A percentile compares a stretch with the other conserved stretches of the same genome.
phyloP scores from a whole-genome alignment of 2,888 invertebrate genomes.

The Cerastoderma edule region DNA sequence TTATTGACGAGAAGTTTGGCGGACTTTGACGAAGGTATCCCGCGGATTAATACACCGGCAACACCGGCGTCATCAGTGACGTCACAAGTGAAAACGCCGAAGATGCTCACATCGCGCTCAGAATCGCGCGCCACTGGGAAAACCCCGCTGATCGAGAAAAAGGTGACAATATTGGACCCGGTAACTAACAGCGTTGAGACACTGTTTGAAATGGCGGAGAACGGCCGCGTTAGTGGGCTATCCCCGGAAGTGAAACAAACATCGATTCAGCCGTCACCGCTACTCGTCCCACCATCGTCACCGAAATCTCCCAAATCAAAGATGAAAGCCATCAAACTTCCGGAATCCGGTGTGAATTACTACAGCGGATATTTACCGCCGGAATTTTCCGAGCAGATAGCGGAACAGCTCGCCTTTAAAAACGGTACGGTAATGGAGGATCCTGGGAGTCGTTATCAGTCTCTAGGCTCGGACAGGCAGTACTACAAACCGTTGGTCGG shows the following conservation, averaged over 20 bases:
- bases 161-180: slow-evolving; percentile 38
- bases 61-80: slow-evolving; percentile 7
- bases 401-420: slow-evolving; percentile 25
- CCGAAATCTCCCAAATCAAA: slow-evolving; percentile 1
- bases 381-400: slow-evolving; percentile 45
- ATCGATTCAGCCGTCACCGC: background rate
- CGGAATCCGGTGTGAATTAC: slow-evolving; percentile 37
- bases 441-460: background rate
- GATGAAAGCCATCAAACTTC: slow-evolving; percentile 20
- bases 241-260: background rate
- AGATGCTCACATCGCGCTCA: background rate
- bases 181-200: background rate
- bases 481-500: slow-evolving; percentile 52
- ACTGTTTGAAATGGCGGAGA: background rate
- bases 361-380: slow-evolving; percentile 56
- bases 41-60: slow-evolving; percentile 22
- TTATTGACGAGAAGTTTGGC: slow-evolving; percentile 30
- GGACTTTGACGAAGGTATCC: slow-evolving; percentile 13
- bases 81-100: slow-evolving; percentile 1
- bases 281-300: background rate
- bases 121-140: slow-evolving; percentile 24
- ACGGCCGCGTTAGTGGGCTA: background rate
- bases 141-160: slow-evolving; percentile 32
- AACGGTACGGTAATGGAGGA: background rate
- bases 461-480: slow-evolving; percentile 18